Evolutionary conservation across 2,888 invertebrate species (phyloP).

Genomic region (Leptura quadrifasciata): DNA sequence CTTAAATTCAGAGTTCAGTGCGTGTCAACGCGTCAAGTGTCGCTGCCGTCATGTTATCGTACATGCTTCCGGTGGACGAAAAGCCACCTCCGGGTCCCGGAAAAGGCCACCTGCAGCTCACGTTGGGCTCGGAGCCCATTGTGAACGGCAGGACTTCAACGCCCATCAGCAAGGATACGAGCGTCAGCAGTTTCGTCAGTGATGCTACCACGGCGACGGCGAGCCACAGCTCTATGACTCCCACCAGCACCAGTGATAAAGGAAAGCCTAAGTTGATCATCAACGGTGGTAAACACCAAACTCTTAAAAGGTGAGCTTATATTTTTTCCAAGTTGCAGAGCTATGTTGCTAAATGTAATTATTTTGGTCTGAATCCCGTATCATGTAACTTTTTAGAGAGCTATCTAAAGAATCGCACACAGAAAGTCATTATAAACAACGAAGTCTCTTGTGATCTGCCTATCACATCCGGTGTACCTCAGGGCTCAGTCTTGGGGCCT

Average conservation of each 20-base stretch:
- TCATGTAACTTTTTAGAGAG: too few species aligned
- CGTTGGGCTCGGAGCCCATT: conserved; percentile 68
- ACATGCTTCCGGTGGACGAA: conserved; percentile 87
- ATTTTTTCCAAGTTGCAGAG: too few species aligned
- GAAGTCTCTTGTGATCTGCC: too few species aligned
- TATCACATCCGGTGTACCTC: too few species aligned
- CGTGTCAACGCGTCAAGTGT: conserved; percentile 16
- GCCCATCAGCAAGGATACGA: conserved; percentile 79
- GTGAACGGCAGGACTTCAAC: conserved; percentile 67
- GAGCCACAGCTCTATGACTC: conserved; percentile 76
- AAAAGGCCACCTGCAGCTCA: conserved; percentile 68
- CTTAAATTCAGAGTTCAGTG: conserved; percentile 4
- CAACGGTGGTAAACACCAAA: conserved; percentile 83
- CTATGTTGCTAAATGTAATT: too few species aligned
- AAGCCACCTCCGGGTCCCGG: conserved; percentile 80
- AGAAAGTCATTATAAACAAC: too few species aligned
- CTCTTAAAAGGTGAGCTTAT: conserved; percentile 81
- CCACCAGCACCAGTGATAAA: conserved; percentile 78
- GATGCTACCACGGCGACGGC: conserved; percentile 79
- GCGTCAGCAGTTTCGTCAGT: conserved; percentile 82
- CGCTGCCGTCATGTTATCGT: conserved; percentile 81
- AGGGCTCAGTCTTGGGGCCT: too few species aligned
- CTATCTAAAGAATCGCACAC: too few species aligned
- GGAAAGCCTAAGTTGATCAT: conserved; percentile 81
- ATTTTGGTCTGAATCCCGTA: too few species aligned